Evolutionary conservation across 2,797 vertebrate species (phyloP).

Genomic region (Lacerta viridis): DNA sequence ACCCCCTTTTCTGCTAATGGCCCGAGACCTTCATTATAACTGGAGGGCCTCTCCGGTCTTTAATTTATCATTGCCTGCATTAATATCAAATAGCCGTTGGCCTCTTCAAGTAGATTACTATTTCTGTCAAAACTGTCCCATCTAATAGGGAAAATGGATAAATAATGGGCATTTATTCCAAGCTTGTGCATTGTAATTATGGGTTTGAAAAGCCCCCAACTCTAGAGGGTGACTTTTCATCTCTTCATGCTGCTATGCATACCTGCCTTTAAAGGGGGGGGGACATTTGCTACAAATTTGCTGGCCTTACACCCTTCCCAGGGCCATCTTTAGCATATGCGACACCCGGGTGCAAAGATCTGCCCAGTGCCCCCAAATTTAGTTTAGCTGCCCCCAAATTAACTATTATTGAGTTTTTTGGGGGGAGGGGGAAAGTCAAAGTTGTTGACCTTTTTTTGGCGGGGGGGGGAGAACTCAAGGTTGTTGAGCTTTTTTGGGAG

Average conservation of each 20-base stretch:
- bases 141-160: slow-evolving; percentile 78
- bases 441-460: too few species aligned
- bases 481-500: too few species aligned
- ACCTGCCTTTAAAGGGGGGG: neutral
- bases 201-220: slow-evolving; percentile 47
- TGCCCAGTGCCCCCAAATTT: too few species aligned
- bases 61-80: slow-evolving; percentile 78
- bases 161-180: slow-evolving; percentile 69
- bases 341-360: too few species aligned
- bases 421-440: too few species aligned
- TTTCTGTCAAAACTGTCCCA: slow-evolving; percentile 76
- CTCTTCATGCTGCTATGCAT: neutral
- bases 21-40: slow-evolving; percentile 71
- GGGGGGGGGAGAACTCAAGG: too few species aligned
- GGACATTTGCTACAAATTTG: too few species aligned
- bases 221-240: slow-evolving; percentile 50
- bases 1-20: slow-evolving; percentile 70
- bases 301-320: neutral
- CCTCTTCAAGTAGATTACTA: slow-evolving; percentile 74
- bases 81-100: slow-evolving; percentile 76
- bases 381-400: too few species aligned
- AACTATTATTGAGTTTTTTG: too few species aligned
- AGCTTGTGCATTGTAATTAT: slow-evolving; percentile 70
- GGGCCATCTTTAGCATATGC: too few species aligned
- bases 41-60: slow-evolving; percentile 67